Conservation (phyloP, 2,797 vertebrate genomes). For the Austrolebias charrua region DNA sequence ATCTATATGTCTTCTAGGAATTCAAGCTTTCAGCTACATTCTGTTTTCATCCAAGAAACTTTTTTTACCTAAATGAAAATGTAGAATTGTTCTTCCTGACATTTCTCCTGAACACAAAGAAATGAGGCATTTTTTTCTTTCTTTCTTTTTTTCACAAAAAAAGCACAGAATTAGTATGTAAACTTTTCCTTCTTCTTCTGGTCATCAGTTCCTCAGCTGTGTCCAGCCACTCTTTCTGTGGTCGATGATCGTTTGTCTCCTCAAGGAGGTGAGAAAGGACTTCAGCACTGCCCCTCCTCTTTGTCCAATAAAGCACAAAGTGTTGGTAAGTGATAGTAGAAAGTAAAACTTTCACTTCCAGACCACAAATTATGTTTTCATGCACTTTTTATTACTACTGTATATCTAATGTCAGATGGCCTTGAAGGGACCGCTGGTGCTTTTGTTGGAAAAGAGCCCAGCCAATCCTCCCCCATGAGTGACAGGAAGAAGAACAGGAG, state of each 20-base stretch:
- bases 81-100: too few species aligned
- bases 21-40: too few species aligned
- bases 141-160: too few species aligned
- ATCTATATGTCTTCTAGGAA: too few species aligned
- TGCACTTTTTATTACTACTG: not conserved
- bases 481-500: slow-evolving; percentile 92
- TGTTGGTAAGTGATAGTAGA: slow-evolving; percentile 71
- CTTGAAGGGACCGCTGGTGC: slow-evolving; percentile 79
- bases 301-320: slow-evolving; percentile 81
- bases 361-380: not conserved
- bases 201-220: slow-evolving; percentile 67
- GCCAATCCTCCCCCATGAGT: slow-evolving; percentile 87
- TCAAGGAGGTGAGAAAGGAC: slow-evolving; percentile 79
- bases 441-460: slow-evolving; percentile 80
- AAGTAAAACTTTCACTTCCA: not conserved
- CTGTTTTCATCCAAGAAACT: too few species aligned
- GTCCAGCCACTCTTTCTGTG: slow-evolving; percentile 77
- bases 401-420: slow-evolving; percentile 69
- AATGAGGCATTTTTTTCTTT: not conserved
- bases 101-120: not conserved
- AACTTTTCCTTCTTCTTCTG: not conserved
- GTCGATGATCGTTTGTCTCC: slow-evolving; percentile 79
- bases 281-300: slow-evolving; percentile 80
- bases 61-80: too few species aligned
- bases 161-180: not conserved